Evolutionary conservation across 2,888 invertebrate species (phyloP).

Genomic region (Morpho deidamia): DNA sequence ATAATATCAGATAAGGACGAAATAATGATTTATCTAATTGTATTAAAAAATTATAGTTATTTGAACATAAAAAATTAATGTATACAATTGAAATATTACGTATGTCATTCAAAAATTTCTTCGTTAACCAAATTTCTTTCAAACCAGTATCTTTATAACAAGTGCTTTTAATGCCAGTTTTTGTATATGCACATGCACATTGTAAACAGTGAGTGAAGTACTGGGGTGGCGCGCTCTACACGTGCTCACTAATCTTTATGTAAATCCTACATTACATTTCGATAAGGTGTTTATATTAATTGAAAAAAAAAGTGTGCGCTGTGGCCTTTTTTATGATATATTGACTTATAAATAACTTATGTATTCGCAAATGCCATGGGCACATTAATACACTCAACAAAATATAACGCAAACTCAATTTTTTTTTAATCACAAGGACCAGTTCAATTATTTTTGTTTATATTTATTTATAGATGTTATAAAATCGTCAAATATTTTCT

Average conservation of each 20-base stretch:
- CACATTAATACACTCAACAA: no score
- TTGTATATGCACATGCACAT: neutral
- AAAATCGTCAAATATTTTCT: slow-evolving; percentile 15
- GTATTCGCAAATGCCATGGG: no score
- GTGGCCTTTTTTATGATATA: slow-evolving; percentile 16
- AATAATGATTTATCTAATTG: neutral
- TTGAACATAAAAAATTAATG: neutral
- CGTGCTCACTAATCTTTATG: slow-evolving; percentile 64
- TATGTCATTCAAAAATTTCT: no score
- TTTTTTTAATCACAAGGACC: no score
- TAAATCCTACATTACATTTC: slow-evolving; percentile 64
- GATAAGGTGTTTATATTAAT: slow-evolving; percentile 72
- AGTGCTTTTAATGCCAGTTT: no score
- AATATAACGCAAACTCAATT: no score
- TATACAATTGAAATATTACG: neutral
- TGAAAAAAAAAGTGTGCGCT: slow-evolving; percentile 55
- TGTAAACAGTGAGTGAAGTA: slow-evolving; percentile 24
- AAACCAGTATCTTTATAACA: no score
- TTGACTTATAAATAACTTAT: no score
- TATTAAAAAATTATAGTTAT: neutral
- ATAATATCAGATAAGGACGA: no score
- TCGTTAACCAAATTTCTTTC: no score
- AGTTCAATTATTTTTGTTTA: no score
- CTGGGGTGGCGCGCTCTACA: slow-evolving; percentile 33
- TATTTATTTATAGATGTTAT: no score